Evolutionary conservation across 1,140 invertebrate genomes (phyloP).

Genomic region (Eriocheir sinensis): DNA sequence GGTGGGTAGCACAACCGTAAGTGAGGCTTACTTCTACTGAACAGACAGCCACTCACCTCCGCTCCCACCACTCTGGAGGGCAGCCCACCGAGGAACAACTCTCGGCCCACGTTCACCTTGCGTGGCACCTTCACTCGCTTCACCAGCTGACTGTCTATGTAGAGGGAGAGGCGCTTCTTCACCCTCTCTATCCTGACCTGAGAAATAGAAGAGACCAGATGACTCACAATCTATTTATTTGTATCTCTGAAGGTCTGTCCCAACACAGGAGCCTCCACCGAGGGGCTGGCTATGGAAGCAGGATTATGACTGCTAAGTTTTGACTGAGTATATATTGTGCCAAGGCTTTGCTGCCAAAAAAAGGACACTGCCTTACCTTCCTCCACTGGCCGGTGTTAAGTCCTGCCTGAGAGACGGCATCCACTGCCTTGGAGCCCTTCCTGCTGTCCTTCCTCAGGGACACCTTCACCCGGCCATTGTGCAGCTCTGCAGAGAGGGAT

Average conservation of each 20-base stretch:
- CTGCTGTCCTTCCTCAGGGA: slow-evolving; percentile 67
- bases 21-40: neutral
- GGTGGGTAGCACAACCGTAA: neutral
- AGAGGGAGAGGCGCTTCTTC: slow-evolving; percentile 56
- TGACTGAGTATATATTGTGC: no score
- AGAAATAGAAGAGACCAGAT: neutral
- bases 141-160: slow-evolving; percentile 62
- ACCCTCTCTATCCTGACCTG: slow-evolving; percentile 72
- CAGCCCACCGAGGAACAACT: slow-evolving; percentile 66
- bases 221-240: no score
- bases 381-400: slow-evolving; percentile 77
- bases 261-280: no score
- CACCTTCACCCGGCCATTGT: slow-evolving; percentile 69
- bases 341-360: no score
- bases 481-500: slow-evolving; percentile 57
- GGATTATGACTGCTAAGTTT: neutral
- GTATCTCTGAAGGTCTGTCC: no score
- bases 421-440: slow-evolving; percentile 57
- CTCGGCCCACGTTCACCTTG: slow-evolving; percentile 66
- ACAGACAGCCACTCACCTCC: neutral
- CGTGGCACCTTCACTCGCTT: slow-evolving; percentile 68
- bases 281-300: neutral
- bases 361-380: slow-evolving; percentile 61
- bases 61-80: slow-evolving; percentile 24
- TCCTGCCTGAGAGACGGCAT: slow-evolving; percentile 58